Evolutionary conservation across 2,888 invertebrate species (phyloP).

Genomic region (Andrena minutula): DNA sequence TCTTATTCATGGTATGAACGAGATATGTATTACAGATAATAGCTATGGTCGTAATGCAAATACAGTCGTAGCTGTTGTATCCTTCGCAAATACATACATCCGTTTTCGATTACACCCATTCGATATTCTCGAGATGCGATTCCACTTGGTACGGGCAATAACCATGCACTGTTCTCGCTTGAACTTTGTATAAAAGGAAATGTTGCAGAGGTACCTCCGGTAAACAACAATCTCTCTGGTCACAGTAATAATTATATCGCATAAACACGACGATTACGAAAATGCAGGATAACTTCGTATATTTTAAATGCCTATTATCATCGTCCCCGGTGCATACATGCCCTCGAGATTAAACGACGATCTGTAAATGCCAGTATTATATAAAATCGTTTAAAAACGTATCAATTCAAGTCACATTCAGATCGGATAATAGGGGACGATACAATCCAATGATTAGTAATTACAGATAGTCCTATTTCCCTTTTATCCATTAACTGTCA

Average conservation of each 20-base stretch:
- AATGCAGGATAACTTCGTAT: conserved; percentile 1
- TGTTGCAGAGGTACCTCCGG: conserved; percentile 6
- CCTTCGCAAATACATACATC: conserved; percentile 14
- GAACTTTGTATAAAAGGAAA: conserved; percentile 24
- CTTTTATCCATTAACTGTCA: conserved; percentile 14
- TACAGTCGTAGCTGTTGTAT: neutral
- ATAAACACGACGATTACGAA: conserved; percentile 31
- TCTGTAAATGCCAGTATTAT: conserved; percentile 37
- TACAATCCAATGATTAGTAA: neutral
- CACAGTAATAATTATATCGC: conserved; percentile 23
- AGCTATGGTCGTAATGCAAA: neutral
- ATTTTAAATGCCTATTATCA: conserved; percentile 39
- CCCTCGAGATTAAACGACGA: conserved; percentile 54
- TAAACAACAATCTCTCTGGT: conserved; percentile 17
- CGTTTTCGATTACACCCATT: neutral
- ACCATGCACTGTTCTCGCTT: conserved; percentile 22
- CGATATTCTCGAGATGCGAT: conserved; percentile 3
- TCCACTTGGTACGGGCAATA: conserved; percentile 19
- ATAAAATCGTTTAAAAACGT: conserved; percentile 24
- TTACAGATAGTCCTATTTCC: conserved; percentile 12
- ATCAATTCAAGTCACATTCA: conserved; percentile 26
- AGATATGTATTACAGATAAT: conserved; percentile 23
- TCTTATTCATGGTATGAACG: conserved; percentile 17
- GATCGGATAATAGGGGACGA: conserved; percentile 4
- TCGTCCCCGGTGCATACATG: conserved; percentile 21